Conservation (phyloP, 2,888 invertebrate species). For the Pseudococcus viburni region DNA sequence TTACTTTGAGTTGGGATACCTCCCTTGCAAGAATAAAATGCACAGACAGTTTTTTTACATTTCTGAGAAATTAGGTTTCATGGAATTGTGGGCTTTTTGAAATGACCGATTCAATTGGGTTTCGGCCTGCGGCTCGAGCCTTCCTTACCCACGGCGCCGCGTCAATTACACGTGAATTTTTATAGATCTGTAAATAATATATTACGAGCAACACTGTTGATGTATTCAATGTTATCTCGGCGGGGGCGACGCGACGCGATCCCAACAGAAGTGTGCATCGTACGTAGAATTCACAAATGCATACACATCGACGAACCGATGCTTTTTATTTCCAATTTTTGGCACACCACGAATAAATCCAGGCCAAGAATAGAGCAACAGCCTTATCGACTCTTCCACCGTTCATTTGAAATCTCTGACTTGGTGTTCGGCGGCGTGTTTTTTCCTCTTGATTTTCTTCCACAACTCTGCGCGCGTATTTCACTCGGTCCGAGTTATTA, state of each 20-base stretch:
- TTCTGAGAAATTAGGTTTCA: too few species aligned
- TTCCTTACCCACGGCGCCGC: background rate
- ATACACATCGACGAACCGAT: constrained; percentile 49
- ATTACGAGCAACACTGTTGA: constrained; percentile 55
- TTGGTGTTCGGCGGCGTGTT: constrained; percentile 16
- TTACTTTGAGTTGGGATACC: too few species aligned
- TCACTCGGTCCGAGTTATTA: background rate
- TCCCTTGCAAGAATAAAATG: too few species aligned
- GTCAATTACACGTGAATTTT: constrained; percentile 48
- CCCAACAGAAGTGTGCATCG: background rate
- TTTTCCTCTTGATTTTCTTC: background rate
- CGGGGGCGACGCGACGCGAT: background rate
- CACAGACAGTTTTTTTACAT: too few species aligned
- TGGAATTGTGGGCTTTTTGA: too few species aligned
- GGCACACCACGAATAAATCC: constrained; percentile 56
- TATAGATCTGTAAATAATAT: constrained; percentile 50
- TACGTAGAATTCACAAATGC: constrained; percentile 54
- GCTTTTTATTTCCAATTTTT: constrained; percentile 62
- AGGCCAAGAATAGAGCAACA: constrained; percentile 66
- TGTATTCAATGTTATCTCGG: constrained; percentile 39
- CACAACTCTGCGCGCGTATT: background rate
- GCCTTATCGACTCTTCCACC: constrained; percentile 50
- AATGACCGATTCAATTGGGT: too few species aligned
- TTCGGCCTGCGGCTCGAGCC: background rate
- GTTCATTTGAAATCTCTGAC: constrained; percentile 35